Conservation (phyloP, 2,888 invertebrate species). For the Volucella zonaria region DNA sequence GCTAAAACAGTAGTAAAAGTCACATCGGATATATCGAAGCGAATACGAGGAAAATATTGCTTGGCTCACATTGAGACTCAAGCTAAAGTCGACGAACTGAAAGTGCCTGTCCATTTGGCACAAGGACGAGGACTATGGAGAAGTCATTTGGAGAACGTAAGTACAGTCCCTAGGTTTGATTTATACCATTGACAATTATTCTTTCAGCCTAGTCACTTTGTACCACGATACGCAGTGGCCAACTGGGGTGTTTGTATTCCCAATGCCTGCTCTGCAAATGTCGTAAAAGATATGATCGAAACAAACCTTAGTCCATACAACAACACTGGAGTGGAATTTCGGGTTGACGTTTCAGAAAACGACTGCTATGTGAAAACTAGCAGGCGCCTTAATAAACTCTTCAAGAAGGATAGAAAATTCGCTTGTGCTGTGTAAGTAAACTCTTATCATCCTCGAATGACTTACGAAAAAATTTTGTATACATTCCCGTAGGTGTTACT, state of each 20-base stretch:
- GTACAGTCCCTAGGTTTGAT: conserved; percentile 70
- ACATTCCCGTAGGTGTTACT: conserved; percentile 60
- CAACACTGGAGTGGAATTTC: conserved; percentile 85
- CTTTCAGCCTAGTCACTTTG: conserved; percentile 87
- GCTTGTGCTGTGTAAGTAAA: conserved; percentile 83
- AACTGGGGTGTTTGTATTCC: conserved; percentile 89
- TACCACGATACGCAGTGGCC: conserved; percentile 87
- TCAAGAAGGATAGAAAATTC: conserved; percentile 81
- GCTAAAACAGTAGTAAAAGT: conserved; percentile 85
- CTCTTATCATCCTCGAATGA: background rate
- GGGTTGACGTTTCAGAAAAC: conserved; percentile 84
- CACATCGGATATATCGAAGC: conserved; percentile 84
- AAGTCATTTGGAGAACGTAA: conserved; percentile 86
- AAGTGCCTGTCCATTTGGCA: conserved; percentile 86
- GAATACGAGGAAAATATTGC: conserved; percentile 88
- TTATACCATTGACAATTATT: background rate
- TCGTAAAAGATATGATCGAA: conserved; percentile 83
- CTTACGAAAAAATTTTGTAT: background rate
- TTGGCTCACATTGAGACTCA: conserved; percentile 86
- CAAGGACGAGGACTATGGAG: conserved; percentile 87
- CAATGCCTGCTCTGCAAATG: conserved; percentile 85
- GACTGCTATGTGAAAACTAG: conserved; percentile 85
- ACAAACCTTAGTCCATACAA: conserved; percentile 85
- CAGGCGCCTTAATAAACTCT: conserved; percentile 76
- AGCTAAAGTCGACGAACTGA: conserved; percentile 84